Evolutionary conservation across 2,113 vertebrate species (phyloP), one percentile per base, ranked within the genome.

Genomic region (Lepus americanus): DNA sequence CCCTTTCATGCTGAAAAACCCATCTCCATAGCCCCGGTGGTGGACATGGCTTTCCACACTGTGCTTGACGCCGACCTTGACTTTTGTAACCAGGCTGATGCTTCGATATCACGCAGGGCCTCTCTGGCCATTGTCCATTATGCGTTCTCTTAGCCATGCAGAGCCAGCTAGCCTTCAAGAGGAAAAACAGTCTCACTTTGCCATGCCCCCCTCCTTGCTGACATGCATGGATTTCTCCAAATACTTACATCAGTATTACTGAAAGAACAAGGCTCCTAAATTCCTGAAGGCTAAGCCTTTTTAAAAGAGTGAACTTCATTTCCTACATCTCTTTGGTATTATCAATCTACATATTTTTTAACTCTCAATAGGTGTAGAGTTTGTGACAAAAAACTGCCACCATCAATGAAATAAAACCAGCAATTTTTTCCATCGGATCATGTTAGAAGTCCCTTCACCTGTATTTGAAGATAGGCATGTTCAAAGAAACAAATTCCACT

Each of bases 1-100:
- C 69, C 88, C 83, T 90, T 96, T 90, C 84, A 86, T 49, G 87
- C 85, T 81, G 91, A 61, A 90, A 90, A 81, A 31, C 27, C 63
- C 13, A 33, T 59, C 49, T 73, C 67, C 9, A 29, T 49, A 64
- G 80, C 44, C 11, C 33, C 82, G 91, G 70, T 72, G 87, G 84
- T 94, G 96, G 96, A 96, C 95, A 66, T 12, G 80, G 94, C 51
- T 83, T 83, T 87, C 44, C 89, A 95, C 92, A 92, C 13, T 11
- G 85, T 36, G 83, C 44, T 77, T 70, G 93, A 86, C 91, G 79
- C 93, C 90, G 82, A 94, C 83, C 78, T 89, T 96, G 96, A 94
- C 94, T 81, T 92, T 73, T 77, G 16, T 81, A 89, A 77, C 61
- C 29, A 76, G 14, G 83, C 70, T 81, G 76, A 89, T 20, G 89